Percentiles rank a stretch among this genome's conserved stretches.
phyloP scores from a whole-genome alignment of 2,888 invertebrate species.

The Xiphydria camelus region DNA sequence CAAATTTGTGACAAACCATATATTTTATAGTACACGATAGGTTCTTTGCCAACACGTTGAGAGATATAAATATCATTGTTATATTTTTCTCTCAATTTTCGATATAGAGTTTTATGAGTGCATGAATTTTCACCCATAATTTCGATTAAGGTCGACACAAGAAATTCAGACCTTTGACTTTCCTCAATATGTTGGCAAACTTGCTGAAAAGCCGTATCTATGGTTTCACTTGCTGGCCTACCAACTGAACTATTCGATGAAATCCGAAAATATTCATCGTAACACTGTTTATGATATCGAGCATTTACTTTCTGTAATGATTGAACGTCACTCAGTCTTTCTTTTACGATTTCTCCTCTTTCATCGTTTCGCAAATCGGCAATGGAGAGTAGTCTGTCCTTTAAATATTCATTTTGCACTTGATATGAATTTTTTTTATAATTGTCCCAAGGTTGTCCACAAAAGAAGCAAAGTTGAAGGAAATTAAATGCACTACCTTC shows the following conservation, averaged over 20 bases:
- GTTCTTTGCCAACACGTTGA: neutral
- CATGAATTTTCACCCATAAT: constrained; percentile 1
- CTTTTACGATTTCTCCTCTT: neutral
- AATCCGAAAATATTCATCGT: neutral
- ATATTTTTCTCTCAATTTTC: constrained; percentile 5
- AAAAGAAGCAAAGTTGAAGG: constrained; percentile 7
- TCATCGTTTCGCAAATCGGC: constrained; percentile 7
- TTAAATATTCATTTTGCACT: constrained; percentile 3
- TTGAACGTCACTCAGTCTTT: neutral
- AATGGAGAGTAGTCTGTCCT: constrained; percentile 2
- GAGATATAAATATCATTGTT: constrained; percentile 1
- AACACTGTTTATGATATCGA: constrained; percentile 6
- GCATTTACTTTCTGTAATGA: constrained; percentile 3
- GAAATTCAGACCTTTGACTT: neutral
- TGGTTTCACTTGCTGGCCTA: no score
- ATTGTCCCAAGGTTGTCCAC: neutral
- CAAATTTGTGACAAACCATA: constrained; percentile 1
- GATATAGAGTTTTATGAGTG: neutral
- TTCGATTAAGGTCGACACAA: neutral
- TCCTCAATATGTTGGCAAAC: constrained; percentile 1
- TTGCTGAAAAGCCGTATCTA: constrained; percentile 5
- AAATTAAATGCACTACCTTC: constrained; percentile 8
- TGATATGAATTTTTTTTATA: constrained; percentile 1
- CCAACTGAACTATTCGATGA: no score
- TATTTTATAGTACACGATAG: constrained; percentile 3